Evolutionary conservation across 2,888 invertebrate genomes (phyloP).

Genomic region (Thalpophila matura): DNA sequence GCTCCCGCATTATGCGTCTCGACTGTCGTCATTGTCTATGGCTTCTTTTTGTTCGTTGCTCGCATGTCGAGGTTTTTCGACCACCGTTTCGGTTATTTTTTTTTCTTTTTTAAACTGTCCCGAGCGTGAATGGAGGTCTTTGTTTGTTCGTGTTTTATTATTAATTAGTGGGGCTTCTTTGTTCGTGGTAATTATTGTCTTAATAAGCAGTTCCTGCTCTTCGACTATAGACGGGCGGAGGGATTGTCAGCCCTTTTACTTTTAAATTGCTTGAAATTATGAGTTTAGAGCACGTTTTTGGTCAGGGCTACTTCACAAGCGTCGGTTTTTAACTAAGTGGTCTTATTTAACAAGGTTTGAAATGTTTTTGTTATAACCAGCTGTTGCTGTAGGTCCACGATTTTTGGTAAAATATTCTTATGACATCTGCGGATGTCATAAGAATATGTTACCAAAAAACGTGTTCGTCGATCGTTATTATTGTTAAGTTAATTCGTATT

Average conservation of each 20-base stretch:
- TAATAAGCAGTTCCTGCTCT: slow-evolving; percentile 90
- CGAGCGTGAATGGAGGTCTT: slow-evolving; percentile 88
- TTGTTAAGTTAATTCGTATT: neutral
- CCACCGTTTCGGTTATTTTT: slow-evolving; percentile 89
- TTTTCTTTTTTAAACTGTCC: slow-evolving; percentile 86
- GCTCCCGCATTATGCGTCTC: slow-evolving; percentile 91
- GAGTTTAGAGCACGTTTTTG: slow-evolving; percentile 71
- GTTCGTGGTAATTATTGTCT: slow-evolving; percentile 91
- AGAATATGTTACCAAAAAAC: too few relatives aligned
- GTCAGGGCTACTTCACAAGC: slow-evolving; percentile 45
- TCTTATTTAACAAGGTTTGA: slow-evolving; percentile 9
- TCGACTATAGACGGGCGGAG: slow-evolving; percentile 83
- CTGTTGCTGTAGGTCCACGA: neutral
- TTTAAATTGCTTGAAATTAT: slow-evolving; percentile 78
- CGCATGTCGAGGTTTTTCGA: slow-evolving; percentile 90
- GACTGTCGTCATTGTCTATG: slow-evolving; percentile 90
- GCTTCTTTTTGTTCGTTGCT: slow-evolving; percentile 87
- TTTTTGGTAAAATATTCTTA: neutral
- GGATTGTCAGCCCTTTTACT: slow-evolving; percentile 83
- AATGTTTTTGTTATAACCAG: slow-evolving; percentile 3
- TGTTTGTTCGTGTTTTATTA: slow-evolving; percentile 91
- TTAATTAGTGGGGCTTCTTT: slow-evolving; percentile 90
- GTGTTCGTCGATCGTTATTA: too few relatives aligned
- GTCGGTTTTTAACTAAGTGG: slow-evolving; percentile 41
- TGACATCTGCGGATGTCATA: too few relatives aligned